Evolutionary conservation across 2,797 vertebrate genomes (phyloP).

Genomic region (Hoplostethus mediterraneus): DNA sequence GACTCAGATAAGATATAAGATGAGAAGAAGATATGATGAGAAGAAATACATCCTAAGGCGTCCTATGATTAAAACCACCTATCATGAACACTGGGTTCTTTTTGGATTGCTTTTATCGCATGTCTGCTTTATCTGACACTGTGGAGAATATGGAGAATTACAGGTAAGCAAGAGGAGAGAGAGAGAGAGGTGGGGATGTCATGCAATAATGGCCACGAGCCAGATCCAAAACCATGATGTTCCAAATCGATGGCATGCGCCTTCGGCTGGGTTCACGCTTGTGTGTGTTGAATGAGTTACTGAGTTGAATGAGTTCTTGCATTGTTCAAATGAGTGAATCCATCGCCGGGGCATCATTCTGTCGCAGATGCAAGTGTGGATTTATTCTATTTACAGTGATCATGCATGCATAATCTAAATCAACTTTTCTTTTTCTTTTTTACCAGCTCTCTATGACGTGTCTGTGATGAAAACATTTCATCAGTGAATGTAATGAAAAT

Average conservation of each 20-base stretch:
- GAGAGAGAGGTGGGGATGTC: slow-evolving; percentile 3
- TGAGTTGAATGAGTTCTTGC: not conserved
- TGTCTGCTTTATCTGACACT: slow-evolving; percentile 22
- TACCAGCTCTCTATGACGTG: slow-evolving; percentile 21
- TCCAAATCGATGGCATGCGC: not conserved
- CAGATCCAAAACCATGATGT: slow-evolving; percentile 23
- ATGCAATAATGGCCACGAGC: slow-evolving; percentile 20
- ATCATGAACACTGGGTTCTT: not conserved
- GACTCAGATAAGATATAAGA: too few relatives aligned
- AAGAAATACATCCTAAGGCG: not conserved
- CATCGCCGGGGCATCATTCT: not conserved
- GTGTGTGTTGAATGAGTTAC: not conserved
- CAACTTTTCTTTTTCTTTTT: slow-evolving; percentile 25
- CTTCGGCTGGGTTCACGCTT: not conserved
- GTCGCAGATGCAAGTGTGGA: not conserved
- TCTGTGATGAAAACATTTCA: slow-evolving; percentile 9
- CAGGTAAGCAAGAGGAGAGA: slow-evolving; percentile 37
- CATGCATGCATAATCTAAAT: slow-evolving; percentile 20
- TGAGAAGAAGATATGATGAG: too few relatives aligned
- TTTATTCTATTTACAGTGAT: not conserved
- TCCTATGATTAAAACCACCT: slow-evolving; percentile 1
- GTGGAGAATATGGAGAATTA: slow-evolving; percentile 8
- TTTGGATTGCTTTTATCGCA: not conserved
- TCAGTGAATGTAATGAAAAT: not conserved
- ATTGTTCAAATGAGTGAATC: not conserved